Conservation (phyloP, 2,113 vertebrate genomes). For the Chaetodon auriga region DNA sequence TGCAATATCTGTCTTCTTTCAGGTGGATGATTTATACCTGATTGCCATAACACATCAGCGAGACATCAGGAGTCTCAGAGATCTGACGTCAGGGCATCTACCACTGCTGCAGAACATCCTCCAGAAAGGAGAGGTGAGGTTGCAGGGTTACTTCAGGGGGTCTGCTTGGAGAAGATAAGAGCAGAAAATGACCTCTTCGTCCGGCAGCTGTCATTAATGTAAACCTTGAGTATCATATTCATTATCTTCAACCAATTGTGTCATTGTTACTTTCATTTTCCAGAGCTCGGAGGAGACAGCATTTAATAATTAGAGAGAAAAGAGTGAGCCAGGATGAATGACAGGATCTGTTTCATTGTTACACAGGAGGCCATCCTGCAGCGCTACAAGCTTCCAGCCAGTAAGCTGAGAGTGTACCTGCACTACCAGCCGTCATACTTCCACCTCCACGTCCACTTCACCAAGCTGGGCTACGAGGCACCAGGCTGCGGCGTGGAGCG, state of each 20-base stretch:
- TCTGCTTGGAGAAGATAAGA: neutral
- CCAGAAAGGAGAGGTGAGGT: conserved; percentile 88
- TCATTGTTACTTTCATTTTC: neutral
- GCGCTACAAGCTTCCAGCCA: conserved; percentile 80
- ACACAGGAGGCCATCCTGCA: conserved; percentile 86
- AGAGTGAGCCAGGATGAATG: neutral
- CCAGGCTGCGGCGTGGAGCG: conserved; percentile 90
- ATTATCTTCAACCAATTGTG: neutral
- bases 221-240: neutral
- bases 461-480: conserved; percentile 88
- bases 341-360: neutral
- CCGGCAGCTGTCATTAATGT: neutral
- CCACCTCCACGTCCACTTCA: conserved; percentile 96
- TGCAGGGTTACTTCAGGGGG: neutral
- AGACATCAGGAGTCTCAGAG: conserved; percentile 89
- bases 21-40: conserved; percentile 94
- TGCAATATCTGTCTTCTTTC: conserved; percentile 6
- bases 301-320: neutral
- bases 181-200: neutral
- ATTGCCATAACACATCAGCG: conserved; percentile 89
- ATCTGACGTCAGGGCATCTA: conserved; percentile 89
- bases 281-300: neutral
- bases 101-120: conserved; percentile 90
- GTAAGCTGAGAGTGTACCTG: conserved; percentile 89
- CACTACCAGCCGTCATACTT: conserved; percentile 98